Conservation (phyloP, 2,113 vertebrate genomes). For the Formicarius rufipectus region DNA sequence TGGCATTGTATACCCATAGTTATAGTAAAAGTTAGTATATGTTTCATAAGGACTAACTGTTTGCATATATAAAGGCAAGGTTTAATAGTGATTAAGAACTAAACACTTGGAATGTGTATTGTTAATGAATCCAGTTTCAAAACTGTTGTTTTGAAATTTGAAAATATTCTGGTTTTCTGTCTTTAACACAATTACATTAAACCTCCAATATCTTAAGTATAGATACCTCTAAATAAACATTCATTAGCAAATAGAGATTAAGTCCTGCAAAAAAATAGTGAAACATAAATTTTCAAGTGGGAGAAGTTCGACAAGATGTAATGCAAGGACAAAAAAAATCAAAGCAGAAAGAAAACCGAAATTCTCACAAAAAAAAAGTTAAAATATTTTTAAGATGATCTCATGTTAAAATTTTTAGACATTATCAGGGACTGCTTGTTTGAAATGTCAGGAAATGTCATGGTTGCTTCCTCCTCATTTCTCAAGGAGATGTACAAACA, state of each 20-base stretch:
- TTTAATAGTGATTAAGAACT: neutral
- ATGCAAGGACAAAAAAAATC: neutral
- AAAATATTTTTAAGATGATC: neutral
- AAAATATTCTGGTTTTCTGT: neutral
- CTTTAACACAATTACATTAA: neutral
- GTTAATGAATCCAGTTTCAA: neutral
- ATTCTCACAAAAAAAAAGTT: neutral
- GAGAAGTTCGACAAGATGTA: neutral
- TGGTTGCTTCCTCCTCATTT: neutral
- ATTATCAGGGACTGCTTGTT: neutral
- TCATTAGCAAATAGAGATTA: neutral
- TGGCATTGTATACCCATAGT: neutral
- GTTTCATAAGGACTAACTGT: neutral
- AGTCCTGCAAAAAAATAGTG: neutral
- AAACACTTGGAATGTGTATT: neutral
- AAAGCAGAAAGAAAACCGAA: neutral
- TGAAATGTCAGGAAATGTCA: neutral
- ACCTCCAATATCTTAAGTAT: neutral
- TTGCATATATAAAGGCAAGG: neutral
- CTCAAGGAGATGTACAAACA: neutral
- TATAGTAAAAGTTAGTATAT: neutral
- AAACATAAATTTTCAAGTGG: neutral
- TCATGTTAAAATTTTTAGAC: neutral
- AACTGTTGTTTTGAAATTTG: neutral
- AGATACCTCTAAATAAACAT: neutral